Evolutionary conservation across 2,888 invertebrate genomes (phyloP).

Genomic region (Anthrax anthrax): DNA sequence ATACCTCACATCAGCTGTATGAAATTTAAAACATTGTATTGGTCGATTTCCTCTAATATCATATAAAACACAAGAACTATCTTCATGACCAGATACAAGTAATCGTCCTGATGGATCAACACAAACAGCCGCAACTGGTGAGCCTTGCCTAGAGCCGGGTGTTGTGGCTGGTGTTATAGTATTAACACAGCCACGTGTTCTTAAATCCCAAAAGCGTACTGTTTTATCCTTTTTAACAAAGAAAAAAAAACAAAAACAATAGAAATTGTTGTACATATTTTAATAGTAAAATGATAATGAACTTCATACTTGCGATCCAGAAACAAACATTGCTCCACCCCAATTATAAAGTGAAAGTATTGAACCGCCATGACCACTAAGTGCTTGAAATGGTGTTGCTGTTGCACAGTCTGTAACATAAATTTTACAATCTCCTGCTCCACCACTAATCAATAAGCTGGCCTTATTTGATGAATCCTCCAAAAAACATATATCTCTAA

Average conservation of each 20-base stretch:
- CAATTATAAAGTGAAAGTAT: constrained; percentile 83
- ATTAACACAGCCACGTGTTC: constrained; percentile 81
- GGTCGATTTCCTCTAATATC: constrained; percentile 80
- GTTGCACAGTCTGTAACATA: constrained; percentile 92
- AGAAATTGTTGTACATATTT: background rate
- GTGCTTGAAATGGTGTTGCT: constrained; percentile 70
- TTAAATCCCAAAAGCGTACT: constrained; percentile 87
- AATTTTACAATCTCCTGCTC: constrained; percentile 92
- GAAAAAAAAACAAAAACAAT: background rate
- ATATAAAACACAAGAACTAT: constrained; percentile 74
- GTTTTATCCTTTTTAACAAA: constrained; percentile 52
- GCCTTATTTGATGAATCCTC: constrained; percentile 81
- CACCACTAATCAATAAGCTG: constrained; percentile 80
- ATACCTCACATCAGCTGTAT: constrained; percentile 62
- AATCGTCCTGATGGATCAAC: constrained; percentile 88
- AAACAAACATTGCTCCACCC: constrained; percentile 94
- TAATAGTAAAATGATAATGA: background rate
- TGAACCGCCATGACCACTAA: constrained; percentile 84
- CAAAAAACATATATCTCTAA: constrained; percentile 86
- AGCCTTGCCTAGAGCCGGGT: constrained; percentile 55
- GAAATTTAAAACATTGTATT: constrained; percentile 82
- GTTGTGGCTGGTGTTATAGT: constrained; percentile 67
- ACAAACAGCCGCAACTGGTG: constrained; percentile 76
- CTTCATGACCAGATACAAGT: constrained; percentile 87
- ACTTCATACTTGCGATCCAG: constrained; percentile 57